phyloP scores from a whole-genome alignment of 2,888 invertebrate genomes.

The Junonia oenone region DNA sequence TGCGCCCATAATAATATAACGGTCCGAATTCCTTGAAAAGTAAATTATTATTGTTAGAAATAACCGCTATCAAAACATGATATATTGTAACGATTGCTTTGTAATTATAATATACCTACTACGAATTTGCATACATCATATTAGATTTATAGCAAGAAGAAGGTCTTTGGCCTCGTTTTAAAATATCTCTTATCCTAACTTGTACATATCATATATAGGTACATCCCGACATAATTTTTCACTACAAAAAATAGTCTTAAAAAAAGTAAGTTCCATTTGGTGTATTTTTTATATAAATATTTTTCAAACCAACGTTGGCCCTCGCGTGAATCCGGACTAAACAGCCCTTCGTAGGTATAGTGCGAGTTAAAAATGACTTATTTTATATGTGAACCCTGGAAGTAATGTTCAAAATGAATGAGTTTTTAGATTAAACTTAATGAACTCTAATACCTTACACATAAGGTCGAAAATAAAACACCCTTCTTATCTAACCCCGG shows the following conservation, averaged over 20 bases:
- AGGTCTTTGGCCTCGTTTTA: too few species aligned
- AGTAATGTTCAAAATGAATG: slow-evolving; percentile 20
- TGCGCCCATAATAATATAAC: too few species aligned
- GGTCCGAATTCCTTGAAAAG: too few species aligned
- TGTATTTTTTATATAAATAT: not conserved
- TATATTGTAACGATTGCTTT: too few species aligned
- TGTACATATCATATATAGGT: too few species aligned
- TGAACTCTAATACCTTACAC: slow-evolving; percentile 9
- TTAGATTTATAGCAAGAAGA: too few species aligned
- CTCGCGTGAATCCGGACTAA: slow-evolving; percentile 8
- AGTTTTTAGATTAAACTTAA: slow-evolving; percentile 8
- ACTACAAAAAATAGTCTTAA: not conserved
- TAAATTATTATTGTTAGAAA: too few species aligned
- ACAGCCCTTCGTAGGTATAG: slow-evolving; percentile 7
- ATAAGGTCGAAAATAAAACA: slow-evolving; percentile 20
- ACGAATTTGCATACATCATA: too few species aligned
- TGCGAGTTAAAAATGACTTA: slow-evolving; percentile 25
- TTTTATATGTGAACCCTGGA: slow-evolving; percentile 19
- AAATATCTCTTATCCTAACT: too few species aligned
- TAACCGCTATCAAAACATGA: too few species aligned
- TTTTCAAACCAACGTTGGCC: not conserved
- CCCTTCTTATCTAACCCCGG: not conserved
- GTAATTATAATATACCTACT: too few species aligned
- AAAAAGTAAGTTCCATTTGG: not conserved
- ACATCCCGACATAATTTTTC: not conserved